phyloP scores from a whole-genome alignment of 2,888 invertebrate genomes.

The Calliopum simillimum region DNA sequence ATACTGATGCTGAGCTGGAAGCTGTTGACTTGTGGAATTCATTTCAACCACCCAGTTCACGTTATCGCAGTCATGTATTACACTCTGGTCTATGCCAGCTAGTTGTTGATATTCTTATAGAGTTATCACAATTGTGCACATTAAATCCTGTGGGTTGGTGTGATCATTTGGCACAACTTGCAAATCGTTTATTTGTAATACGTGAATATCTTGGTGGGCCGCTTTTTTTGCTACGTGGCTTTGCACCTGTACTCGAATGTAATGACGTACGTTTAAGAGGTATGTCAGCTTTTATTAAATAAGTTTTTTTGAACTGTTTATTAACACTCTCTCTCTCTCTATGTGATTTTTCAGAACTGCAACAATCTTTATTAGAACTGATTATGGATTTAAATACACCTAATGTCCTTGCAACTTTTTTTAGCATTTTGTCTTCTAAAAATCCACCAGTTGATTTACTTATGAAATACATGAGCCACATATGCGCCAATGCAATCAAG shows the following conservation, averaged over 20 bases:
- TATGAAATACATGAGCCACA: conserved; percentile 69
- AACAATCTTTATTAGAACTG: conserved; percentile 75
- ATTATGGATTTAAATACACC: conserved; percentile 68
- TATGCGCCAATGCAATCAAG: conserved; percentile 55
- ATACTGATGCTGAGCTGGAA: conserved; percentile 57
- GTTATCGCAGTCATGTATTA: conserved; percentile 62
- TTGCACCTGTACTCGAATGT: conserved; percentile 59
- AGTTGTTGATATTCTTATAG: conserved; percentile 64
- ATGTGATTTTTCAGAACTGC: conserved; percentile 72
- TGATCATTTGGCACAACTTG: conserved; percentile 60
- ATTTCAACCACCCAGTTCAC: conserved; percentile 62
- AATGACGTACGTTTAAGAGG: conserved; percentile 59
- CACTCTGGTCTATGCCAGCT: conserved; percentile 64
- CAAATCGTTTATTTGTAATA: conserved; percentile 63
- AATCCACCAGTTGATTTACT: conserved; percentile 72
- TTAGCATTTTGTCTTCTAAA: conserved; percentile 72
- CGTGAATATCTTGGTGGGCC: conserved; percentile 66
- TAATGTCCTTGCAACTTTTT: conserved; percentile 70
- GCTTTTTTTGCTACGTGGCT: conserved; percentile 63
- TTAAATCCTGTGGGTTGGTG: conserved; percentile 62
- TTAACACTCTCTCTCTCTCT: not conserved
- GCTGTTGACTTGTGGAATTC: conserved; percentile 57
- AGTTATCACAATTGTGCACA: conserved; percentile 60
- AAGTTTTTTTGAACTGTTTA: not conserved
- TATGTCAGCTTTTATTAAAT: conserved; percentile 35